Base-by-base conservation (phyloP, 53 echinoderm and acorn worm species). In the Paracentrotus lividus region DNA sequence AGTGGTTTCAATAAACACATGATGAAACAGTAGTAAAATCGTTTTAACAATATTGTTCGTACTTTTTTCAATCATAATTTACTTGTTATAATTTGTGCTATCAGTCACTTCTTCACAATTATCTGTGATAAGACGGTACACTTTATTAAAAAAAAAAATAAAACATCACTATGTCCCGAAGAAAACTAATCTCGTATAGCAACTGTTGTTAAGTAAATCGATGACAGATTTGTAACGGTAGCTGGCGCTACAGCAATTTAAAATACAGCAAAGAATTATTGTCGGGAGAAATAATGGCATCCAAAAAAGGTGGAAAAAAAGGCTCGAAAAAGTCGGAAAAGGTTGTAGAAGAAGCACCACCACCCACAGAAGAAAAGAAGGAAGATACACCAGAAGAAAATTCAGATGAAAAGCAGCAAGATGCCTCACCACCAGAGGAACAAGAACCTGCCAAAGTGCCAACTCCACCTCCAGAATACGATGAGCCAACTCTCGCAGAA, bases 401-500 rank as follows among this genome's bases (percentile, higher is more conserved):
- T 91, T 88, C 49, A 42, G 99, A 96, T 26, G 96, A 96, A n/a
- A 94, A 95, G 20, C 77, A 52, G 36, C 89, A 88, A 38, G 97
- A 99, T 51, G 97, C 96, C 77, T 58, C 94, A 26, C 81, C 94
- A 55, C 33, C 85, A 18, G 93, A 95, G 86, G 97, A 97, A 42
- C 88, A 93, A 44, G 97, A 96, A 56, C 97, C 97, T 40, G 96
- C 93, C 12, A 99, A 96, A 90, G 95, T 97, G 36, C 99, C 99
- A 23, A 97, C 99, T 78, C 99, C 99, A 5, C 92, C 96, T 6
- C 99, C 99, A 27, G 96, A 96, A 43, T 96, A 95, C 49, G 99
- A 99, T 93, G 99, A 99, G 77, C 99, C 99, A 40, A 96, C 99
- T 51, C 94, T 99, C 26, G 95, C 97, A 23, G 96, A 99, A 34